A percentile compares a stretch with the other conserved stretches of the same genome.
These are phyloP conservation scores for Sphaeridia pumilis DNA, from an alignment of 2,888 invertebrate genomes.

Conservation along the genomic window DNA sequence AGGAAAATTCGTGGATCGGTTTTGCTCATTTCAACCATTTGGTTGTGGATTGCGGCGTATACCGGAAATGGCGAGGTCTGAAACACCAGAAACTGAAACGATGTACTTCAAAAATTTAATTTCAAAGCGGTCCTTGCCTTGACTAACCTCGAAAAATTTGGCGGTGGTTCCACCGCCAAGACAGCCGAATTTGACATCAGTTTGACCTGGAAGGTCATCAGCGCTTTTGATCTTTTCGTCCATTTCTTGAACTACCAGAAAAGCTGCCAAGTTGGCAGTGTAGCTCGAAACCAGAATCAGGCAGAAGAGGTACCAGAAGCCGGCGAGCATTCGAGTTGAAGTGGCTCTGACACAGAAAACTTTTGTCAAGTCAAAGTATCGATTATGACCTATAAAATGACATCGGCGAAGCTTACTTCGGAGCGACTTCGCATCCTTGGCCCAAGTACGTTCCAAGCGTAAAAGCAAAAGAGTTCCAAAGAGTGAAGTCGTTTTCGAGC, in stretches of 20 bases:
- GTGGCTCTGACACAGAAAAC: constrained; percentile 51
- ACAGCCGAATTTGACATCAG: constrained; percentile 52
- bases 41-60: not conserved
- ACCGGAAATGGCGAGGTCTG: constrained; percentile 10
- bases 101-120: not conserved
- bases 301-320: constrained; percentile 73
- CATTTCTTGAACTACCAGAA: constrained; percentile 83
- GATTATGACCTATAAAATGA: not conserved
- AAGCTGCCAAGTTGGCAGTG: constrained; percentile 92
- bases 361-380: not conserved
- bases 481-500: constrained; percentile 80
- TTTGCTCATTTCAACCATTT: constrained; percentile 8
- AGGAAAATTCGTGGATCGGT: constrained; percentile 5
- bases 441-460: constrained; percentile 53
- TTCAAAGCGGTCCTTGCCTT: not conserved
- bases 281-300: constrained; percentile 92
- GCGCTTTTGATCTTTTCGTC: constrained; percentile 89
- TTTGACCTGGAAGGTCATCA: constrained; percentile 90
- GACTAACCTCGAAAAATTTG: constrained; percentile 10
- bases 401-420: constrained; percentile 11
- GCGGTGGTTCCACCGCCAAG: constrained; percentile 12
- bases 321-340: constrained; percentile 15
- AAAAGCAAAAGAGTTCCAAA: constrained; percentile 89
- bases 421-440: constrained; percentile 20
- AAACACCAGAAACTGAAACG: not conserved